Conservation (phyloP, 2,113 vertebrate genomes). For the Epinephelus cyanopodus region DNA sequence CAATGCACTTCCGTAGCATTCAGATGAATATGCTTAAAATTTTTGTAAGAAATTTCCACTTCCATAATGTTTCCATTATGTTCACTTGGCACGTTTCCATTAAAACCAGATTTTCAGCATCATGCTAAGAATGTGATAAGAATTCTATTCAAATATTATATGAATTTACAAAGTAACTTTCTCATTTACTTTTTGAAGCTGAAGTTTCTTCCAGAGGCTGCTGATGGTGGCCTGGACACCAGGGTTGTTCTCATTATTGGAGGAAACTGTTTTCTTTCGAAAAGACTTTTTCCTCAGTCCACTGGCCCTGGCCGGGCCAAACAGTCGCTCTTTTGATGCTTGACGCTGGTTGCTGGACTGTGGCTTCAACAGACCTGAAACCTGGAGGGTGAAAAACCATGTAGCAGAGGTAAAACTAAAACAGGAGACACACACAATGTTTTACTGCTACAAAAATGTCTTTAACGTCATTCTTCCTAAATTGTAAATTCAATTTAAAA, state of each 20-base stretch:
- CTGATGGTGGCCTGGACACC: slow-evolving; percentile 89
- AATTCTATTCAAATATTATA: background rate
- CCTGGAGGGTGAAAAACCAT: slow-evolving; percentile 75
- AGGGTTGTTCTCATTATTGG: slow-evolving; percentile 89
- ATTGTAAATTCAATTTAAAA: no score
- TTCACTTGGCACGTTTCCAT: background rate
- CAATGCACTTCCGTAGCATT: no score
- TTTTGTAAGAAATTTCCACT: background rate
- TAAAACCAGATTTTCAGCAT: background rate
- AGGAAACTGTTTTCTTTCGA: slow-evolving; percentile 74
- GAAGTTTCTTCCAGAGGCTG: slow-evolving; percentile 92
- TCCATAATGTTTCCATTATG: background rate
- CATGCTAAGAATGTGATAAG: background rate
- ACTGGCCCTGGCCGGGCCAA: slow-evolving; percentile 88
- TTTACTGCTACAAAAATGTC: background rate
- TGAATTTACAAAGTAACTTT: background rate
- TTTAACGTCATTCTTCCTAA: background rate
- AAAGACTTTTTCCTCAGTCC: slow-evolving; percentile 88
- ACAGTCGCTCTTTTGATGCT: slow-evolving; percentile 76
- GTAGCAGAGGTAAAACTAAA: background rate
- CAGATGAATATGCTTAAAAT: no score
- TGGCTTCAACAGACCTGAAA: slow-evolving; percentile 86
- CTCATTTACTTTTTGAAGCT: slow-evolving; percentile 89
- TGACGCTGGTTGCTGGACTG: slow-evolving; percentile 62
- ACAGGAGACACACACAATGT: background rate